Evolutionary conservation across 2,113 vertebrate genomes (phyloP), one percentile per base, ranked within the genome.

Genomic region (Hemichromis elongatus): DNA sequence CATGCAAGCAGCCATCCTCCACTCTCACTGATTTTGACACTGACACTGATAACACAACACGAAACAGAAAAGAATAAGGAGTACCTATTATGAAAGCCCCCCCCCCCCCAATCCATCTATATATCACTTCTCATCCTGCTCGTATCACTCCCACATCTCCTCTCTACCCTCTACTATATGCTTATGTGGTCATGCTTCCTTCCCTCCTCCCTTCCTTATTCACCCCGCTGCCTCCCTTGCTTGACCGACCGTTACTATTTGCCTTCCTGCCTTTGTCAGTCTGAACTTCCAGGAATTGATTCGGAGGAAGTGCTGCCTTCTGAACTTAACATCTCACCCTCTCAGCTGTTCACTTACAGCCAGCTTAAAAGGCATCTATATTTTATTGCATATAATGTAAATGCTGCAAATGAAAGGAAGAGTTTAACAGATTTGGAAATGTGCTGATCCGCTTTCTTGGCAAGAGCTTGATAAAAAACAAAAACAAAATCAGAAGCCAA

Each of bases 221-320:
- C 33, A 7, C 56, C 50, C 42, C 80, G 5, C 55, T 75, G 70
- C 77, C 78, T 78, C 68, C 80, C 79, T 52, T 85, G 80, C 75
- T 73, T 13, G n/a, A 9, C 75, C 19, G 28, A 86, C 68, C 54
- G 8, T 91, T 87, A 91, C 89, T 89, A 83, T 33, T 55, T 68
- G 63, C 73, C 93, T 96, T 96, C 96, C 96, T 90, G 91, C 90
- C 93, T 96, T 96, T 96, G 95, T 96, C 91, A 91, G 81, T 83
- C 86, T 37, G 91, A 90, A 84, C 89, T 96, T 96, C 96, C 96
- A 94, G 95, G 95, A 96, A 97, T 96, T 96, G 93, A 96, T 95
- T 84, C 57, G 77, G 86, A 92, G 95, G 95, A 96, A 95, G 90
- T 70, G 79, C 55, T 30, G 79, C 82, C 90, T 95, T 94, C 91